Base-by-base conservation (phyloP, 2,888 invertebrate species). In the Ecliptopera silaceata region DNA sequence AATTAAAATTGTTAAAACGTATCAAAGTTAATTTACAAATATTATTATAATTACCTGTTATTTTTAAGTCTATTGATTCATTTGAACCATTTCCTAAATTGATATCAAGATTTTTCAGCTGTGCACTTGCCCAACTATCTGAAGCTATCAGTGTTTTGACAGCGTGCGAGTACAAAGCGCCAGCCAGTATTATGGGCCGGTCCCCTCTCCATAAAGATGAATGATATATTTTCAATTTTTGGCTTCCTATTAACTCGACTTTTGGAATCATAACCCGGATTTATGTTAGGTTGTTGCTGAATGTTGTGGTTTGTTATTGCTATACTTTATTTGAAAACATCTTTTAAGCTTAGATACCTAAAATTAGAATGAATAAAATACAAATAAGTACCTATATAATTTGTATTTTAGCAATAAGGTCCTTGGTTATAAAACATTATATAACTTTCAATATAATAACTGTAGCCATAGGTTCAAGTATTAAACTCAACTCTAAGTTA, bases 221-320 rank as follows among this genome's bases (percentile, higher is more conserved):
- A 84, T 86, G 84, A 89, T 89, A 88, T 86, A 88, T 88, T 86
- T 88, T 87, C 87, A 88, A 90, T 88, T 88, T 90, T 84, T 85
- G 79, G 77, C 79, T 72, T 79, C 71, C 79, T 75, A 79, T 80
- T 80, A 77, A 78, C 76, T 66, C 64, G 76, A 75, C 73, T 82
- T 78, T 83, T 75, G 75, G 79, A 80, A 80, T 68, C 77, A 80
- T 77, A 78, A 74, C 75, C 43, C 69, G 78, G 80, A 87, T 87
- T 88, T 86, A 85, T 85, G 57, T 66, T 66, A 60, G 59, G 49
- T 59, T 39, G 22, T 49, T 43, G 42, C 31, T 36, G 36, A 41
- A 52, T 48, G 52, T 38, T 50, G 50, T 38, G 31, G 39, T 49
- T 49, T 56, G 32, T 45, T 26, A 49, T 55, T 43, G 44, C 31